Base-by-base conservation (phyloP, 2,113 vertebrate genomes). In the Xyrauchen texanus region DNA sequence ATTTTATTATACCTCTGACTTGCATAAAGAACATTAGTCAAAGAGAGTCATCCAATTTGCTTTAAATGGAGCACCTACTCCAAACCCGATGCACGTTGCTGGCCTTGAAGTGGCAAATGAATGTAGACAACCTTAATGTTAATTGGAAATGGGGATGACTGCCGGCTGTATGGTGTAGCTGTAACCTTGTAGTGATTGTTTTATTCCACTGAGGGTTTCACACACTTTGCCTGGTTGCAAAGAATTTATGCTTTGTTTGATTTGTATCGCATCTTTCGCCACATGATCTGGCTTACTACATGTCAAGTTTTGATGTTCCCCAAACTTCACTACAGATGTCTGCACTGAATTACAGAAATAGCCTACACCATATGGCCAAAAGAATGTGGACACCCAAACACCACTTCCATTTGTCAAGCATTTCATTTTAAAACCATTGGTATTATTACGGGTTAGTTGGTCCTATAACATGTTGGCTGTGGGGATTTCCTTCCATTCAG, bases 51-150 rank as follows among this genome's bases (percentile, higher is more conserved):
- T 51, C 52, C 45, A 34, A 4, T 74, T 55, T 62, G 8, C 7
- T 13, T 72, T n/a, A 49, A 66, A 61, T 64, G 3, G 15, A 15
- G 45, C 46, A 21, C 4, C 15, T 64, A n/a, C 61, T 74, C 57
- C 12, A 11, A 76, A 79, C 68, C 45, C 68, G 47, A 11, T 34
- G n/a, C 68, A 69, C 52, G 11, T 69, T 5, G 45, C 68, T 64
- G 57, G 63, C 64, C 51, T 68, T 78, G 68, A 79, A 78, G 49
- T 79, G 45, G 83, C 60, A 79, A 83, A 86, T 84, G 51, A 84
- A 82, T 84, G 77, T 69, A 77, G 82, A 80, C 82, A 76, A 60
- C 76, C 73, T 61, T 82, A 84, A 82, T 84, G 74, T 63, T 75
- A 80, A 84, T 80, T 80, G 77, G 76, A 80, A 84, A 68, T 62